Percentiles rank a stretch among this genome's conserved stretches.
phyloP scores from a whole-genome alignment of 2,797 vertebrate species.

The Lerista edwardsae region DNA sequence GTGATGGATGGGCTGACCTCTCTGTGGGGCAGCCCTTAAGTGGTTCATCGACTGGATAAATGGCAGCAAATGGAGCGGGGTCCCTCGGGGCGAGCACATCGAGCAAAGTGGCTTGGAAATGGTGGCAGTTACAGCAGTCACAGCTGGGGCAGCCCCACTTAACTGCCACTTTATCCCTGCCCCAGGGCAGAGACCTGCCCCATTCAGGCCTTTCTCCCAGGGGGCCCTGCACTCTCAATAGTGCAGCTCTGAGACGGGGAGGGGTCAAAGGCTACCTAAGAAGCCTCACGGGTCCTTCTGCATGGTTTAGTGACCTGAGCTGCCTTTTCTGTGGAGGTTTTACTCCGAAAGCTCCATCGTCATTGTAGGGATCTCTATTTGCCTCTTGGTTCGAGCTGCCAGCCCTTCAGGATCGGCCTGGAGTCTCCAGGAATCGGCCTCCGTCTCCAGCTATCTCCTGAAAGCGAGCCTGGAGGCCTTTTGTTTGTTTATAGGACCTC shows the following conservation, averaged over 20 bases:
- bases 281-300: too few species aligned
- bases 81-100: not conserved
- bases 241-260: not conserved
- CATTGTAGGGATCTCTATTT: not conserved
- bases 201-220: not conserved
- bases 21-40: not conserved
- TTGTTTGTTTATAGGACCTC: too few species aligned
- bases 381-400: too few species aligned
- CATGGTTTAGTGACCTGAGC: too few species aligned
- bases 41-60: slow-evolving; percentile 25
- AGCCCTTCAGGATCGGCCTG: too few species aligned
- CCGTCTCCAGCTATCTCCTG: too few species aligned
- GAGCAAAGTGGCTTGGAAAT: fast-evolving
- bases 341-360: not conserved
- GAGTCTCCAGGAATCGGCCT: too few species aligned
- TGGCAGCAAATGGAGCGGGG: not conserved
- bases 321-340: not conserved
- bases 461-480: too few species aligned
- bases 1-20: not conserved
- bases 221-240: not conserved
- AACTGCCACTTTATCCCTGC: not conserved
- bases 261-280: not conserved
- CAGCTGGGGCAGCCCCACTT: fast-evolving
- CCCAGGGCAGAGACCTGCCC: not conserved
- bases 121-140: fast-evolving